These are phyloP conservation scores for Petrosia ficiformis DNA, from an alignment of 37 sponge, comb jelly and placozoan species.

Conservation along the genomic window DNA sequence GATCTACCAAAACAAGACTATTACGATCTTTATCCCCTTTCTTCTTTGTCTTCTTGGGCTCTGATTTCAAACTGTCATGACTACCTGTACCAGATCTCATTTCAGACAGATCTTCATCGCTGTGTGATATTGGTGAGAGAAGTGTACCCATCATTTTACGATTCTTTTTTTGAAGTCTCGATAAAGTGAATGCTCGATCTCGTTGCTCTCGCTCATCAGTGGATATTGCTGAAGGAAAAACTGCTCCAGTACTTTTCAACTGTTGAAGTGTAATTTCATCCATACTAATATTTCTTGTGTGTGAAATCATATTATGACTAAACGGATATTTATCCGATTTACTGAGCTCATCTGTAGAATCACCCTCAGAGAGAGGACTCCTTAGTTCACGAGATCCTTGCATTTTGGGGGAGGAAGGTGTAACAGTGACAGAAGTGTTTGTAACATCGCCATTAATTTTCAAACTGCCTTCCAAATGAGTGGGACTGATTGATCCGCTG, in stretches of 20 bases:
- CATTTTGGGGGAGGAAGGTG: neutral
- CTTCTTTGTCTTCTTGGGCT: slow-evolving; percentile 25
- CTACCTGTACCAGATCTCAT: neutral
- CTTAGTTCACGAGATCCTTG: neutral
- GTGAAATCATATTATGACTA: neutral
- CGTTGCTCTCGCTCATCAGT: neutral
- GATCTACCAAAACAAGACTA: slow-evolving; percentile 30
- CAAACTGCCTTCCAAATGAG: neutral
- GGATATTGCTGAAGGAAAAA: neutral
- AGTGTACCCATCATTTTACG: neutral
- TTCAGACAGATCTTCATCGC: slow-evolving; percentile 1
- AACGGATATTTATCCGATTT: neutral
- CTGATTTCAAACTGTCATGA: neutral
- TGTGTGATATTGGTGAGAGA: neutral
- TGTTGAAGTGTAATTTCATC: slow-evolving; percentile 46
- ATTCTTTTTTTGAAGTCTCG: neutral
- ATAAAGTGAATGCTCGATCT: neutral
- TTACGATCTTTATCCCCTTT: slow-evolving; percentile 27
- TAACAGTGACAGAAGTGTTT: neutral
- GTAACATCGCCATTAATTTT: neutral
- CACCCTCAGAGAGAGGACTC: slow-evolving; percentile 1
- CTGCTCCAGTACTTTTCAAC: slow-evolving; percentile 26
- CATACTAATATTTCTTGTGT: slow-evolving; percentile 47
- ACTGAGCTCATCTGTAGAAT: neutral
- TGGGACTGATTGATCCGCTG: neutral